Evolutionary conservation across 2,113 vertebrate species (phyloP).

Genomic region (Pongo abelii): DNA sequence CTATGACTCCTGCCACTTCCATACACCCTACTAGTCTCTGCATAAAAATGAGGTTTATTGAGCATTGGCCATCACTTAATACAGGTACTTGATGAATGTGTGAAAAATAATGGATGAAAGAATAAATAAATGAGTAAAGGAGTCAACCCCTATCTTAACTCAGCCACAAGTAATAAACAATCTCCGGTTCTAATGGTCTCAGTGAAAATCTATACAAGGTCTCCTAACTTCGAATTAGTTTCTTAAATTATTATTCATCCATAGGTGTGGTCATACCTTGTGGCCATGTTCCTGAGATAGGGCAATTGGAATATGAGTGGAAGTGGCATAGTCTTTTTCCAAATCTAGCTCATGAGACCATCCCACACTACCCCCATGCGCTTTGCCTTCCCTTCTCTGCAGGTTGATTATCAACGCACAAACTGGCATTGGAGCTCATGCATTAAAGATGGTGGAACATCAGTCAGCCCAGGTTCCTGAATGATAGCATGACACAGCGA

Average conservation of each 20-base stretch:
- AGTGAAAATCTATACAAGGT: background rate
- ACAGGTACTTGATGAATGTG: background rate
- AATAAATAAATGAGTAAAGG: background rate
- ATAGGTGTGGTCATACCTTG: background rate
- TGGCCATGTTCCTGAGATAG: background rate
- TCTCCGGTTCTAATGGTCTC: background rate
- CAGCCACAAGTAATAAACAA: background rate
- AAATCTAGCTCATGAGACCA: background rate
- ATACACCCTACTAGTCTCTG: background rate
- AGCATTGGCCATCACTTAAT: background rate
- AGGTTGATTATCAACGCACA: background rate
- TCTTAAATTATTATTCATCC: background rate
- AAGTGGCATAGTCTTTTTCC: background rate
- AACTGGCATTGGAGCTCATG: background rate
- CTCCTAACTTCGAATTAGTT: background rate
- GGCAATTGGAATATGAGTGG: too few species aligned
- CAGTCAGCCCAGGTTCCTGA: background rate
- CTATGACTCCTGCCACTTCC: background rate
- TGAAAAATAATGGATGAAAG: background rate
- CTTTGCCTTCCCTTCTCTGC: background rate
- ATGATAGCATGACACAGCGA: fast-evolving
- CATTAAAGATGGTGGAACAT: fast-evolving
- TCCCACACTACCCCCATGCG: too few species aligned
- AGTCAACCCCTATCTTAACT: background rate
- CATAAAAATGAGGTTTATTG: background rate